Conservation (phyloP, 1,140 invertebrate genomes). For the Octopus bimaculoides region DNA sequence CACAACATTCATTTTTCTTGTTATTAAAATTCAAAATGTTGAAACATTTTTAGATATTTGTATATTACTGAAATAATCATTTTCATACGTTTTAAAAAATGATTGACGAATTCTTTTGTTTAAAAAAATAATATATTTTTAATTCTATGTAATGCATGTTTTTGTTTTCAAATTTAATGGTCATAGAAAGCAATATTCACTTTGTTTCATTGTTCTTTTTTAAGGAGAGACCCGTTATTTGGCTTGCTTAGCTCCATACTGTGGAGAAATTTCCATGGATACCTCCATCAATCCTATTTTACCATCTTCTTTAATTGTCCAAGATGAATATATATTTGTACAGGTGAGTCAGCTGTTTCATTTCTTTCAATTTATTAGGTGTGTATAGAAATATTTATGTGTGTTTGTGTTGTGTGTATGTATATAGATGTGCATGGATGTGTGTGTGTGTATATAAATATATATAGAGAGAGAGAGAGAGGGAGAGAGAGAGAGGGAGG, state of each 20-base stretch:
- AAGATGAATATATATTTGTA: conserved; percentile 81
- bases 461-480: neutral
- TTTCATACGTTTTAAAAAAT: too few species aligned
- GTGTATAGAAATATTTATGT: neutral
- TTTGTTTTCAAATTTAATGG: too few species aligned
- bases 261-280: conserved; percentile 29
- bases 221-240: conserved; percentile 21
- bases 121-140: too few species aligned
- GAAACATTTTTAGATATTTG: too few species aligned
- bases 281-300: conserved; percentile 54
- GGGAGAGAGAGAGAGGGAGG: too few species aligned
- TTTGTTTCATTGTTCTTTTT: conserved; percentile 4
- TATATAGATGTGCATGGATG: neutral
- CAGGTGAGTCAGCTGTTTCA: conserved; percentile 31
- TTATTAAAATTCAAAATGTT: too few species aligned
- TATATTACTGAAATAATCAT: too few species aligned
- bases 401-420: neutral
- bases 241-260: conserved; percentile 27
- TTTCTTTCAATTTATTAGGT: neutral
- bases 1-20: too few species aligned
- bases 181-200: too few species aligned
- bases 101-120: too few species aligned
- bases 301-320: conserved; percentile 76
- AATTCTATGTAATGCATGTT: too few species aligned
- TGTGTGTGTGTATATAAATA: neutral